These are phyloP conservation scores for Tapirus terrestris DNA, from an alignment of 2,113 vertebrate genomes.

Conservation along the genomic window DNA sequence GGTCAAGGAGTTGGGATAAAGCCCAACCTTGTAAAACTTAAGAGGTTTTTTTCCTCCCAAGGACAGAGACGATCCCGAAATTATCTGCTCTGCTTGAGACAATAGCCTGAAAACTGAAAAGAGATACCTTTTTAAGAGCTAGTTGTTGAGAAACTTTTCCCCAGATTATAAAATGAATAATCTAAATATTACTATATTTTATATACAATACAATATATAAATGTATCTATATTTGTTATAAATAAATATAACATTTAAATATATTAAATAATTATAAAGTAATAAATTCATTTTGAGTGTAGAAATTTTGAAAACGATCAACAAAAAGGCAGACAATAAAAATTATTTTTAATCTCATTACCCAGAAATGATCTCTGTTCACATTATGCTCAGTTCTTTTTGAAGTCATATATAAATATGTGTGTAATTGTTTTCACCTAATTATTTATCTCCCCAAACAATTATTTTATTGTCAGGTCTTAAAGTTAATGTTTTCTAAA, in stretches of 20 bases:
- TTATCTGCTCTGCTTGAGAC: background rate
- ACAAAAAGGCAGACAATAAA: background rate
- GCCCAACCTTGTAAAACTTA: background rate
- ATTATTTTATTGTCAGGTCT: background rate
- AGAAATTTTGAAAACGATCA: constrained; percentile 31
- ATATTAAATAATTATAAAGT: background rate
- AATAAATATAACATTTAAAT: background rate
- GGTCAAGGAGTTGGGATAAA: background rate
- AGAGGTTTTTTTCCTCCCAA: background rate
- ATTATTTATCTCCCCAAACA: background rate
- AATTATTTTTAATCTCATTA: constrained; percentile 9
- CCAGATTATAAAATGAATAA: background rate
- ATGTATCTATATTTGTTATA: background rate
- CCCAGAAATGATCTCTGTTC: background rate
- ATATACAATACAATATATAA: background rate
- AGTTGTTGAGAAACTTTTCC: background rate
- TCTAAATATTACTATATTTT: background rate
- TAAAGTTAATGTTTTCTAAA: constrained; percentile 26
- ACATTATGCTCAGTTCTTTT: background rate
- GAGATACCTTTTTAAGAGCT: background rate
- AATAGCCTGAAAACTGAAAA: background rate
- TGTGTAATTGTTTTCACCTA: background rate
- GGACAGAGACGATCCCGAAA: background rate
- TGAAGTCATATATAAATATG: background rate
- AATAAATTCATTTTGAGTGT: background rate